phyloP scores from a whole-genome alignment of 2,113 vertebrate species.

The Urocitellus parryii region DNA sequence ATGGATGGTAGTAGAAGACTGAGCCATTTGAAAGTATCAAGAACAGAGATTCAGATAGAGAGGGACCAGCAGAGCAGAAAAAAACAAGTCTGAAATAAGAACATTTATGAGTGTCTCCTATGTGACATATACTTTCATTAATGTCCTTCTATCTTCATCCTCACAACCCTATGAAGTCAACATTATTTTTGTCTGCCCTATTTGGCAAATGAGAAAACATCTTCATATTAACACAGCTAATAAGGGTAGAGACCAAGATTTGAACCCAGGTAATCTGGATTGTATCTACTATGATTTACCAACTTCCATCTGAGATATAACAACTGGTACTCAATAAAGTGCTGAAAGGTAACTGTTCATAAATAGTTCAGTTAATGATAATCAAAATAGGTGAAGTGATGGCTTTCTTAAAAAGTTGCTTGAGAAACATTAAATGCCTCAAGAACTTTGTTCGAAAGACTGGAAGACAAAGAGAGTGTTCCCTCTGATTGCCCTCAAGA shows the following conservation, averaged over 20 bases:
- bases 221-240: neutral
- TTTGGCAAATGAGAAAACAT: neutral
- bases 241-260: constrained; percentile 7
- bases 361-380: constrained; percentile 34
- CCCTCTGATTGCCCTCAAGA: neutral
- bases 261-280: neutral
- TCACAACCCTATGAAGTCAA: neutral
- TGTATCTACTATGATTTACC: constrained; percentile 20
- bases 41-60: constrained; percentile 4
- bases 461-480: neutral
- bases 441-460: constrained; percentile 4
- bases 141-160: neutral
- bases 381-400: constrained; percentile 32
- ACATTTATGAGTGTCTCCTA: neutral
- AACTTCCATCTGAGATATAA: neutral
- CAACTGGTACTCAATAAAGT: constrained; percentile 19
- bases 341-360: neutral
- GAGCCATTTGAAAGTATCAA: neutral
- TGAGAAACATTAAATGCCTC: neutral
- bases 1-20: neutral
- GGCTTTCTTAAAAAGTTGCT: constrained; percentile 15
- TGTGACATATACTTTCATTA: neutral
- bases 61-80: neutral
- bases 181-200: neutral
- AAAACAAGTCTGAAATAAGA: constrained; percentile 41